Percentiles rank a stretch among this genome's conserved stretches.
Evolutionary conservation across 2,888 invertebrate species (phyloP).

Genomic region (Bombylius discolor): DNA sequence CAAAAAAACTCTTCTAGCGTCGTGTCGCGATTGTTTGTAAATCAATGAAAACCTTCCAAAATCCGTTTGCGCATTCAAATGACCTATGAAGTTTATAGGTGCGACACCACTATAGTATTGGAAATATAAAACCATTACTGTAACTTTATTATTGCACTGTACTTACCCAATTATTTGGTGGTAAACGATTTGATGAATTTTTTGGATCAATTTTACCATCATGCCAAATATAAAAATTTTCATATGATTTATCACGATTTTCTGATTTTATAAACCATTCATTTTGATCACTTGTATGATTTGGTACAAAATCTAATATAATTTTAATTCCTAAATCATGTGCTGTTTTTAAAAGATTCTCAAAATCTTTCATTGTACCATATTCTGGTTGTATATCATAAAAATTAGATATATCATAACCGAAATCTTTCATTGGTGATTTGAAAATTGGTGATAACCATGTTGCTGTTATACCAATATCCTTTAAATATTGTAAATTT

Average conservation of each 20-base stretch:
- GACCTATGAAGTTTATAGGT: no score
- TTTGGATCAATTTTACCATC: slow-evolving; percentile 39
- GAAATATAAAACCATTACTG: no score
- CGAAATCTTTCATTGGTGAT: slow-evolving; percentile 76
- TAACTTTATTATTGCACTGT: no score
- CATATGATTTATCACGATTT: slow-evolving; percentile 45
- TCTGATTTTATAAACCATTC: slow-evolving; percentile 72
- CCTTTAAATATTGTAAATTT: slow-evolving; percentile 48
- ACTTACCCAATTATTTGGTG: slow-evolving; percentile 27
- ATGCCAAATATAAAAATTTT: slow-evolving; percentile 66
- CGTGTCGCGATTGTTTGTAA: no score
- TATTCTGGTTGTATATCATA: slow-evolving; percentile 56
- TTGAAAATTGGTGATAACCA: slow-evolving; percentile 78
- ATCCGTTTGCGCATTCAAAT: no score
- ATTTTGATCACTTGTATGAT: slow-evolving; percentile 68
- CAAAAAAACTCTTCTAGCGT: no score
- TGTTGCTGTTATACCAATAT: slow-evolving; percentile 57
- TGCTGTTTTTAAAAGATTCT: slow-evolving; percentile 42
- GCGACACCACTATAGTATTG: no score
- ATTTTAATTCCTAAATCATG: slow-evolving; percentile 44
- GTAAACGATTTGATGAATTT: slow-evolving; percentile 18
- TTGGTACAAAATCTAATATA: slow-evolving; percentile 56
- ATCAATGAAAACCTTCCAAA: no score
- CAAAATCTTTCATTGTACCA: slow-evolving; percentile 61
- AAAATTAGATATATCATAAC: slow-evolving; percentile 76